Evolutionary conservation across 2,888 invertebrate species (phyloP), one percentile per base, ranked within the genome.

Genomic region (Macaria liturata): DNA sequence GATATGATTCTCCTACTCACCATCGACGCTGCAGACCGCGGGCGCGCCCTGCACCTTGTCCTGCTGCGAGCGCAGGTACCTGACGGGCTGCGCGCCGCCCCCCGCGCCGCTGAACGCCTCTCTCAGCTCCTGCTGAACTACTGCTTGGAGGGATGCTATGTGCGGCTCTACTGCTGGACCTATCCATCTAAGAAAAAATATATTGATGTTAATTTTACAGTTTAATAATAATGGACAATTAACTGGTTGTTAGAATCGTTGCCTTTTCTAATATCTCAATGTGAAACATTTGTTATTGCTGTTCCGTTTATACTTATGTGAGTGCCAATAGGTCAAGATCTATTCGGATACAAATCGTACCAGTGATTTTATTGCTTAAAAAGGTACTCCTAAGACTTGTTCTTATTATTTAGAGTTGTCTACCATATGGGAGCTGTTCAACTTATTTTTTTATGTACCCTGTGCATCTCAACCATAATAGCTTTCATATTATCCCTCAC

Each of bases 401-500:
- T 20, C 2, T 20, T 20, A 20, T 20, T 20, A 20, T 20, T 20
- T 20, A 20, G 20, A 20, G 20, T 20, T 20, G 1, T 20, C 20
- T 20, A 2, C 20, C 20, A 1, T 20, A 20, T 20, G 20, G 20
- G 20, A 20, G 20, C 20, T 20, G 20, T 20, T 20, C 20, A 20
- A 20, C 20, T 20, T 20, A 20, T 20, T 20, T 20, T n/a, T 20
- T 20, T 20, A 20, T 20, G 20, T 20, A 20, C 20, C 93, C 95
- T 94, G 88, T 97, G 98, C 85, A 98, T 95, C 88, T 99, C 99
- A 61, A 98, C 93, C n/a, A 97, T 96, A 76, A 99, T 91, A 20
- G 94, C 94, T 83, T 98, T 98, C 69, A 97, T 96, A 85, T 98
- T 98, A 74, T 98, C 98, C 59, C 99, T 92, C 0, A 99, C 98